A percentile compares a stretch with the other conserved stretches of the same genome.
Conservation (phyloP, 2,797 vertebrate genomes). For the Brotula barbata region DNA sequence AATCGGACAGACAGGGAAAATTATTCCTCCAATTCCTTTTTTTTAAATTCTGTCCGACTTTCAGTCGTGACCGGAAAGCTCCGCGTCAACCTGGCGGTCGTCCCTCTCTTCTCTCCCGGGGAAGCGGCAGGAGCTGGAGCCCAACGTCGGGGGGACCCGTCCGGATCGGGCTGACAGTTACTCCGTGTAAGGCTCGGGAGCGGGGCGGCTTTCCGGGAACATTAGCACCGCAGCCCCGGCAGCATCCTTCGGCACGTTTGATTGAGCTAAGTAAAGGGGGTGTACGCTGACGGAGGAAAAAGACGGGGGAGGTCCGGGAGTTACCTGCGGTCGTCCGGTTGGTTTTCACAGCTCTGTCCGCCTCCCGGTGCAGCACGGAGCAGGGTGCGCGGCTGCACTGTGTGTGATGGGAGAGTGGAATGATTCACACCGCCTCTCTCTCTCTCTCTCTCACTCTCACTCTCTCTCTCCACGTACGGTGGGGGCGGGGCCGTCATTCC, state of each 20-base stretch:
- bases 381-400: conserved; percentile 61
- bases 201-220: conserved; percentile 8
- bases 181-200: neutral
- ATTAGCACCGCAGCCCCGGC: conserved; percentile 37
- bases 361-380: conserved; percentile 64
- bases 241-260: conserved; percentile 54
- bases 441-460: conserved; percentile 1
- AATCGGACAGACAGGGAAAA: conserved; percentile 20
- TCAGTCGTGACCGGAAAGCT: conserved; percentile 58
- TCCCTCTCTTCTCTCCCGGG: conserved; percentile 47
- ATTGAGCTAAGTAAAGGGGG: neutral
- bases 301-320: conserved; percentile 33
- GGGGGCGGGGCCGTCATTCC: conserved; percentile 60
- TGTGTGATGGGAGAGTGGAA: conserved; percentile 71
- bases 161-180: conserved; percentile 41
- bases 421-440: conserved; percentile 68
- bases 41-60: conserved; percentile 53
- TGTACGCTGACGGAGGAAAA: conserved; percentile 11
- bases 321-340: conserved; percentile 34
- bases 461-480: conserved; percentile 17
- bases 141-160: conserved; percentile 54
- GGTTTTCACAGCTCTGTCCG: conserved; percentile 58
- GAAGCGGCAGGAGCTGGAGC: conserved; percentile 39
- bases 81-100: conserved; percentile 46
- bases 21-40: conserved; percentile 63